Evolutionary conservation across 2,113 vertebrate genomes (phyloP), one percentile per base, ranked within the genome.

Genomic region (Misgurnus anguillicaudatus): DNA sequence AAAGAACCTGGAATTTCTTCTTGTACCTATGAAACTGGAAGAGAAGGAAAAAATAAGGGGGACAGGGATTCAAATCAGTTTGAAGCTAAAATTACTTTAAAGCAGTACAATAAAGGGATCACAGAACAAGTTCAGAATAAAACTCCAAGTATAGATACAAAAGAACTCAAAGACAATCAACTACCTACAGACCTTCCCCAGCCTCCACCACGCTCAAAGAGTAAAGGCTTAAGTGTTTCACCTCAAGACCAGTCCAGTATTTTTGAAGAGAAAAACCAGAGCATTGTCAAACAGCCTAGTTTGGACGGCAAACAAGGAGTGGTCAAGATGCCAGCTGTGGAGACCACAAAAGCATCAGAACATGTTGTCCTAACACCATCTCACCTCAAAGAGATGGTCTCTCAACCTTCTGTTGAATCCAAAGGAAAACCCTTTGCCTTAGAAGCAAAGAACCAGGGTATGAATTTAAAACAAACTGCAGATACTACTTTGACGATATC

Each of bases 121-220:
- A 38, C 41, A 45, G 11, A 13, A 2, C 51, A 77, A 19, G 64
- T n/a, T 53, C 38, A 17, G 19, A 78, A n/a, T 17, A 70, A 70
- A 36, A 36, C 16, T 41, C 55, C 57, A 62, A 19, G 17, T 21
- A 78, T 38, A 48, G 57, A 70, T 17, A 42, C 45, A 21, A 55
- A 17, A 39, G 31, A 63, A 36, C 9, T 53, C 14, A 71, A 71
- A 71, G 13, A 51, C 19, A 19, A 61, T 16, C 17, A 58, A 21
- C 57, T 47, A 14, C 7, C n/a, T 16, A 53, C n/a, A 63, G 38
- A 63, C 1, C 1, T 69, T 42, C 67, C 77, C 13, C 58, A 41
- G n/a, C 67, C 66, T 63, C 57, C 67, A 21, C 67, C 67, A 3
- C 67, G 45, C 41, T 71, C 41, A 36, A 79, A 24, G 47, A 9